Base-by-base conservation (phyloP, 23 tunicate species). In the Pegea sp. region DNA sequence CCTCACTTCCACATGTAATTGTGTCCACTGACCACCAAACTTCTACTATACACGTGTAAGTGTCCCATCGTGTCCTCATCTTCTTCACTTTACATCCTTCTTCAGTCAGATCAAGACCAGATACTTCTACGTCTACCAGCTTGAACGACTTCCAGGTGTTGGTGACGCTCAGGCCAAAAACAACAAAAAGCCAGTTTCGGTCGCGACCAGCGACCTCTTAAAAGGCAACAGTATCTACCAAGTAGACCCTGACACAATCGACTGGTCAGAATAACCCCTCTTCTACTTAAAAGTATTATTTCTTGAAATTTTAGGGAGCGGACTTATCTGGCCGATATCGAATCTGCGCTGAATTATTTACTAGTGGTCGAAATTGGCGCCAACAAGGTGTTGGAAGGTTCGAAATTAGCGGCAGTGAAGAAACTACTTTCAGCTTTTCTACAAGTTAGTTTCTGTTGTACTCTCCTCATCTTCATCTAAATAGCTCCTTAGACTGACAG, bases 161-260 rank as follows among this genome's bases (percentile, higher is more conserved):
- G 81, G 93, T 16, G 68, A 67, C 2, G 63, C 86, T 16, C 22
- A 32, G 6, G 60, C 60, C 11, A 28, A 58, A 22, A 16, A 60
- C 44, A 60, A 3, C 55, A 71, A 80, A 56, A 33, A 49, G 26
- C 18, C 3, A 23, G 70, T 72, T 2, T 71, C 67, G 28, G 54
- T 71, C 25, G 79, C 93, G 30, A 80, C 71, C 28, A 42, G 68
- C 28, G 93, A 81, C 46, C n/a, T n/a, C n/a, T n/a, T n/a, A n/a
- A n/a, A n/a, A n/a, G n/a, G n/a, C n/a, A n/a, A n/a, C n/a, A n/a
- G n/a, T n/a, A n/a, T n/a, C n/a, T n/a, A n/a, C n/a, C n/a, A n/a
- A n/a, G n/a, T n/a, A n/a, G n/a, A n/a, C n/a, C n/a, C n/a, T n/a
- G n/a, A n/a, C n/a, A n/a, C n/a, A n/a, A n/a, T n/a, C n/a, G n/a